These are phyloP conservation scores for Dryococelus australis DNA, from an alignment of 2,888 invertebrate genomes.

Conservation along the genomic window DNA sequence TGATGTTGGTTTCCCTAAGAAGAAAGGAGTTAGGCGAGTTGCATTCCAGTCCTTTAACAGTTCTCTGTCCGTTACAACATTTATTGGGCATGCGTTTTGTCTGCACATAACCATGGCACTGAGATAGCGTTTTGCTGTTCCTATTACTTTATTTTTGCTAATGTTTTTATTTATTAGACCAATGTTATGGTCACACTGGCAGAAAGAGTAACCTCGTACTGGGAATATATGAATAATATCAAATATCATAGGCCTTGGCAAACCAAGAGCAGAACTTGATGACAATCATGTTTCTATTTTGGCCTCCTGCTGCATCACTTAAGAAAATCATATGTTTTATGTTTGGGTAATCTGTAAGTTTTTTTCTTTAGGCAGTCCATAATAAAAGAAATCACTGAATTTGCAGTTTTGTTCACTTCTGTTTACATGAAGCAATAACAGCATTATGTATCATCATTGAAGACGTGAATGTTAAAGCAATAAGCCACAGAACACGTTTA, in stretches of 20 bases:
- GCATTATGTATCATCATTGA: slow-evolving; percentile 7
- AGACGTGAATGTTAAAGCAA: neutral
- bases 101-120: neutral
- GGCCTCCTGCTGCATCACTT: neutral
- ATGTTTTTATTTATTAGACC: no score
- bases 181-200: neutral
- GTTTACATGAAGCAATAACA: no score
- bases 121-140: neutral
- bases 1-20: slow-evolving; percentile 21
- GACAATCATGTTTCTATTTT: neutral
- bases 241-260: no score
- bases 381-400: slow-evolving; percentile 23
- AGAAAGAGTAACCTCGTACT: neutral
- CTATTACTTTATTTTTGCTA: neutral
- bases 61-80: neutral
- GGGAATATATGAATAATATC: slow-evolving; percentile 17
- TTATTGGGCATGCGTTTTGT: neutral
- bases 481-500: slow-evolving; percentile 1
- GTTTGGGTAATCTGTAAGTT: neutral
- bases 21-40: neutral
- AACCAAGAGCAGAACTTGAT: slow-evolving; percentile 26
- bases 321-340: neutral
- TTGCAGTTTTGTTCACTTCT: neutral
- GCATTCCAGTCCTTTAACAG: slow-evolving; percentile 5
- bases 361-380: neutral